phyloP scores from a whole-genome alignment of 2,113 vertebrate species.

The Stigmatopora nigra region DNA sequence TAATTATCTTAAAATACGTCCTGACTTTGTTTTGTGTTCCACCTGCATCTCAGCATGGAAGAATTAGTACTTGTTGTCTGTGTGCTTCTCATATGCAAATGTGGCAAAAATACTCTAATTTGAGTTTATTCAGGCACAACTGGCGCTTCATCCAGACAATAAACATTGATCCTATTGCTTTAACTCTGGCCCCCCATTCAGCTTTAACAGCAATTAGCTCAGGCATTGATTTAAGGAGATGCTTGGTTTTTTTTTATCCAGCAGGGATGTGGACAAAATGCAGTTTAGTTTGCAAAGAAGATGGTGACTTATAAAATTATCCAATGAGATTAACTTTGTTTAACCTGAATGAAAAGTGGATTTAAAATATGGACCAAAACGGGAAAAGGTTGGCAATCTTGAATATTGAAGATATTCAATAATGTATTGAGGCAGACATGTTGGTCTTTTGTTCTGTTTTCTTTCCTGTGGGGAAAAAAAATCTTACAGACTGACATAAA shows the following conservation, averaged over 20 bases:
- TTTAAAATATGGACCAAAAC: too few relatives aligned
- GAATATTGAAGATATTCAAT: too few relatives aligned
- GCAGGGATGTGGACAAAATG: slow-evolving; percentile 33
- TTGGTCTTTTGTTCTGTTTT: too few relatives aligned
- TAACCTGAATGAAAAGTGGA: too few relatives aligned
- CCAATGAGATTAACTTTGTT: too few relatives aligned
- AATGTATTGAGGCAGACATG: too few relatives aligned
- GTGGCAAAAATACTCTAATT: slow-evolving; percentile 77
- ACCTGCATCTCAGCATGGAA: slow-evolving; percentile 74
- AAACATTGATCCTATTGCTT: slow-evolving; percentile 87
- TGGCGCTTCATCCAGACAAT: slow-evolving; percentile 85
- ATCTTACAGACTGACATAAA: too few relatives aligned
- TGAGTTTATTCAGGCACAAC: slow-evolving; percentile 85
- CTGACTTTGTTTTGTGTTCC: slow-evolving; percentile 38
- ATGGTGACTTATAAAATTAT: too few relatives aligned
- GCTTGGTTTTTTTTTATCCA: slow-evolving; percentile 25
- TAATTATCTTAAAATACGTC: slow-evolving; percentile 47
- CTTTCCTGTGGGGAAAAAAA: too few relatives aligned
- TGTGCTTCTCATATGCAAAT: slow-evolving; percentile 86
- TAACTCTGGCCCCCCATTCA: slow-evolving; percentile 67
- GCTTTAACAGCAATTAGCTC: slow-evolving; percentile 83
- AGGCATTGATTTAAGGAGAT: slow-evolving; percentile 43
- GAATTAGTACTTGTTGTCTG: slow-evolving; percentile 77
- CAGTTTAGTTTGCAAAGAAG: slow-evolving; percentile 7
- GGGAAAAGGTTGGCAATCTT: too few relatives aligned